These are phyloP conservation scores for Crambe crambe DNA, from an alignment of 37 sponge, comb jelly and placozoan genomes.

Conservation along the genomic window DNA sequence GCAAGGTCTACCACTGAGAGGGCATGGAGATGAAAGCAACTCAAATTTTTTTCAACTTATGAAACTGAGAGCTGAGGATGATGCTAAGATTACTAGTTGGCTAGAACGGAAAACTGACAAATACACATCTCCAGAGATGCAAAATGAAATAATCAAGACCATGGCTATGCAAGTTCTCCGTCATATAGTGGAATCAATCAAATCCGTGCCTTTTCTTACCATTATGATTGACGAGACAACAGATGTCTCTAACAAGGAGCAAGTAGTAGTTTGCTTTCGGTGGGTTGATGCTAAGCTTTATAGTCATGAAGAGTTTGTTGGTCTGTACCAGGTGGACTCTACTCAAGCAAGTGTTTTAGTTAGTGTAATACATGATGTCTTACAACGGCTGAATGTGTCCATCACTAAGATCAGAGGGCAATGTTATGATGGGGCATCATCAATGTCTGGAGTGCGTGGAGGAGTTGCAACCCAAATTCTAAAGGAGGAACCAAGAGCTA, in stretches of 20 bases:
- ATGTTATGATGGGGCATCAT: slow-evolving; percentile 71
- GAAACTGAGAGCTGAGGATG: slow-evolving; percentile 44
- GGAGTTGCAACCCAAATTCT: slow-evolving; percentile 46
- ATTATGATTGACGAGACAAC: slow-evolving; percentile 68
- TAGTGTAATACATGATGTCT: slow-evolving; percentile 50
- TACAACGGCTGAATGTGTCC: slow-evolving; percentile 39
- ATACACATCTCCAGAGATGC: slow-evolving; percentile 53
- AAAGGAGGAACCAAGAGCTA: slow-evolving; percentile 30
- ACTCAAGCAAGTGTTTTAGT: slow-evolving; percentile 26
- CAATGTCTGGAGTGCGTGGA: slow-evolving; percentile 38
- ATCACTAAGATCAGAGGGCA: slow-evolving; percentile 50
- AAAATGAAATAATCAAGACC: slow-evolving; percentile 51
- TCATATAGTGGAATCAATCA: slow-evolving; percentile 18
- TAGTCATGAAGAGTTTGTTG: slow-evolving; percentile 49
- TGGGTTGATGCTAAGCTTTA: slow-evolving; percentile 57
- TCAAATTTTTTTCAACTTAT: slow-evolving; percentile 54
- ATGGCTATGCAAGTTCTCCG: slow-evolving; percentile 53
- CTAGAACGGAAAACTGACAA: slow-evolving; percentile 30
- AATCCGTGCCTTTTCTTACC: slow-evolving; percentile 14
- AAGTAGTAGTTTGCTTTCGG: slow-evolving; percentile 36
- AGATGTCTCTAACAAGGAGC: slow-evolving; percentile 54
- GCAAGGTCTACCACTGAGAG: slow-evolving; percentile 34
- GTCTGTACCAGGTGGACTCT: slow-evolving; percentile 43
- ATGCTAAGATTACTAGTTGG: slow-evolving; percentile 33
- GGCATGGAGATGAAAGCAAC: slow-evolving; percentile 32